phyloP scores from a whole-genome alignment of 2,888 invertebrate species.

The Toxonevra muliebris region DNA sequence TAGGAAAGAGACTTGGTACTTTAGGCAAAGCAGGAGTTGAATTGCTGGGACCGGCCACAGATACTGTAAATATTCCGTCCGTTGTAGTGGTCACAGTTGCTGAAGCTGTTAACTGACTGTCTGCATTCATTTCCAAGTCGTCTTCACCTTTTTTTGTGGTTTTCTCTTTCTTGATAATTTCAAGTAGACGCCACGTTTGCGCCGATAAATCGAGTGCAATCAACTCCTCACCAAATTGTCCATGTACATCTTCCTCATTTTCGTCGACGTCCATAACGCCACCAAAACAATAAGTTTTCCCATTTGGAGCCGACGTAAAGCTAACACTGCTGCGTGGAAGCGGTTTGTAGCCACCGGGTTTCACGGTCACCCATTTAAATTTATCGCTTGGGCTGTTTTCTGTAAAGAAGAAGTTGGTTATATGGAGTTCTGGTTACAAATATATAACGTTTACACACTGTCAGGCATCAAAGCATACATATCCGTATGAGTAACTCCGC shows the following conservation, averaged over 20 bases:
- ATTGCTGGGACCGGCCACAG: conserved; percentile 67
- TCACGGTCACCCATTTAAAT: conserved; percentile 78
- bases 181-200: conserved; percentile 75
- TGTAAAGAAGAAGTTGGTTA: conserved; percentile 47
- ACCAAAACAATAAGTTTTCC: conserved; percentile 83
- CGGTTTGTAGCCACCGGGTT: conserved; percentile 73
- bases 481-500: conserved; percentile 76
- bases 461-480: conserved; percentile 74
- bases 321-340: conserved; percentile 77
- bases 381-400: conserved; percentile 72
- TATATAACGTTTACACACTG: conserved; percentile 66
- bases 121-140: conserved; percentile 58
- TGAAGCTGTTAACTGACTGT: conserved; percentile 32
- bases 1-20: conserved; percentile 51
- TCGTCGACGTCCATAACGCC: conserved; percentile 86
- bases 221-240: conserved; percentile 84
- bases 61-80: conserved; percentile 86
- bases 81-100: conserved; percentile 67
- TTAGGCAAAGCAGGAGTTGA: conserved; percentile 38
- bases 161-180: conserved; percentile 64
- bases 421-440: not conserved
- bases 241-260: conserved; percentile 81
- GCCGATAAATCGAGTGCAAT: conserved; percentile 77
- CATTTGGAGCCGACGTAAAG: conserved; percentile 70
- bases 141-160: conserved; percentile 44